phyloP scores from a whole-genome alignment of 1,140 invertebrate species.

The Drosophila saltans region DNA sequence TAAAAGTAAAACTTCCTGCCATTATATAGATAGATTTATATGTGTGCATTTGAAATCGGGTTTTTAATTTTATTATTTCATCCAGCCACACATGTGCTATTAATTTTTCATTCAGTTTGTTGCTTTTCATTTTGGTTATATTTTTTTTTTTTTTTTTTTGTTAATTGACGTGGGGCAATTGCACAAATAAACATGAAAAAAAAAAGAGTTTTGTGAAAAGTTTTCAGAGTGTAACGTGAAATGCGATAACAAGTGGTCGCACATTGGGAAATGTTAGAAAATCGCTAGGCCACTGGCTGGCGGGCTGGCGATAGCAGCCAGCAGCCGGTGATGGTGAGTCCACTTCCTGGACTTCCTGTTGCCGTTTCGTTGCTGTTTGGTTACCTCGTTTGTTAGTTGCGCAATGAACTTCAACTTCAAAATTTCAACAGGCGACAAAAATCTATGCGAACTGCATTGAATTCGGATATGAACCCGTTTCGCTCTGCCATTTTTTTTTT shows the following conservation, averaged over 20 bases:
- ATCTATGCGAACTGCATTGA: slow-evolving; percentile 28
- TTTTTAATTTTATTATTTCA: slow-evolving; percentile 19
- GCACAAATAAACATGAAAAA: slow-evolving; percentile 45
- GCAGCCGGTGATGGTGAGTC: slow-evolving; percentile 3
- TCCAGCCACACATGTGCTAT: slow-evolving; percentile 36
- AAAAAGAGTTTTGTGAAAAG: slow-evolving; percentile 55
- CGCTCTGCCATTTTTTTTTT: slow-evolving; percentile 38
- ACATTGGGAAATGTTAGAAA: slow-evolving; percentile 66
- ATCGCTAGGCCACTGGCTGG: slow-evolving; percentile 20
- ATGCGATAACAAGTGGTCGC: slow-evolving; percentile 72
- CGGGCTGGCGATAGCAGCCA: slow-evolving; percentile 14
- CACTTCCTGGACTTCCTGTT: slow-evolving; percentile 73
- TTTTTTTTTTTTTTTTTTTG: slow-evolving; percentile 39
- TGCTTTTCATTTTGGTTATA: slow-evolving; percentile 9
- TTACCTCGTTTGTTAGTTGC: slow-evolving; percentile 49
- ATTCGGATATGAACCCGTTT: slow-evolving; percentile 71
- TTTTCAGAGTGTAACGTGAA: slow-evolving; percentile 77
- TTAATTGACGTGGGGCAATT: slow-evolving; percentile 74
- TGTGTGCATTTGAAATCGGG: neutral
- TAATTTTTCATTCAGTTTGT: slow-evolving; percentile 57
- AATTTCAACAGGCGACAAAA: slow-evolving; percentile 44
- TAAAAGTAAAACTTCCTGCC: slow-evolving; percentile 35
- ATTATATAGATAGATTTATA: slow-evolving; percentile 9
- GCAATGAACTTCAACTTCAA: slow-evolving; percentile 72
- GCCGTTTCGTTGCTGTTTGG: slow-evolving; percentile 26